Percentiles rank a stretch among this genome's conserved stretches.
These are phyloP conservation scores for Erethizon dorsatum DNA, from an alignment of 2,797 vertebrate genomes.

Conservation along the genomic window DNA sequence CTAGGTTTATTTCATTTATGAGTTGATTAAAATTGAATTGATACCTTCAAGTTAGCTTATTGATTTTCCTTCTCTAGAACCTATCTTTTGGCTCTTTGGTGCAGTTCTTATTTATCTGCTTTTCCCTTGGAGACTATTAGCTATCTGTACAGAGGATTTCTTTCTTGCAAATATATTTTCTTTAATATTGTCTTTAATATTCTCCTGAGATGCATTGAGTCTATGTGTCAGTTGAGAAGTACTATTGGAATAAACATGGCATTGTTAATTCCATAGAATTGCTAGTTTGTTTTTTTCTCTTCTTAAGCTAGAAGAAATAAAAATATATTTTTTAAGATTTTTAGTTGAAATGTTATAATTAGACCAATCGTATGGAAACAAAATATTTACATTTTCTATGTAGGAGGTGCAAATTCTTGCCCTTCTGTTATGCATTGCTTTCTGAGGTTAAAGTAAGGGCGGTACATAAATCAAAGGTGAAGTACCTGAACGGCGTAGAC, in stretches of 20 bases:
- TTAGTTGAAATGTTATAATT: conserved; percentile 41
- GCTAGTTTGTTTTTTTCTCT: conserved; percentile 35
- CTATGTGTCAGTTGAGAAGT: conserved; percentile 26
- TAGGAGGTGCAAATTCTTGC: not conserved
- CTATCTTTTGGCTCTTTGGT: conserved; percentile 30
- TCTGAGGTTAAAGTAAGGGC: not conserved
- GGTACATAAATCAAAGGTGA: not conserved
- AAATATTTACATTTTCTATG: conserved; percentile 44
- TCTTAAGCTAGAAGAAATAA: conserved; percentile 51
- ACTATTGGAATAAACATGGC: conserved; percentile 25
- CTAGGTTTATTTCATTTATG: conserved; percentile 53
- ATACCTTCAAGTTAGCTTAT: not conserved
- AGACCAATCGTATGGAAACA: conserved; percentile 8
- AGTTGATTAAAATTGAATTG: conserved; percentile 58
- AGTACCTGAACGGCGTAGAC: not conserved
- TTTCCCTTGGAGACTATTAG: not conserved
- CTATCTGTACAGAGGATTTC: not conserved
- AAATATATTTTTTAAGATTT: conserved; percentile 34
- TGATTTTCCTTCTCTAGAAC: conserved; percentile 55
- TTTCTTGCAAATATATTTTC: not conserved
- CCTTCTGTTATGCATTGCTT: not conserved
- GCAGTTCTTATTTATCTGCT: not conserved
- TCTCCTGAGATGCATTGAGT: conserved; percentile 46
- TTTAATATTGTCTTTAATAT: conserved; percentile 62
- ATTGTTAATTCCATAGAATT: conserved; percentile 55